phyloP scores from a whole-genome alignment of 2,888 invertebrate genomes.

The Chymomyza fuscimana region DNA sequence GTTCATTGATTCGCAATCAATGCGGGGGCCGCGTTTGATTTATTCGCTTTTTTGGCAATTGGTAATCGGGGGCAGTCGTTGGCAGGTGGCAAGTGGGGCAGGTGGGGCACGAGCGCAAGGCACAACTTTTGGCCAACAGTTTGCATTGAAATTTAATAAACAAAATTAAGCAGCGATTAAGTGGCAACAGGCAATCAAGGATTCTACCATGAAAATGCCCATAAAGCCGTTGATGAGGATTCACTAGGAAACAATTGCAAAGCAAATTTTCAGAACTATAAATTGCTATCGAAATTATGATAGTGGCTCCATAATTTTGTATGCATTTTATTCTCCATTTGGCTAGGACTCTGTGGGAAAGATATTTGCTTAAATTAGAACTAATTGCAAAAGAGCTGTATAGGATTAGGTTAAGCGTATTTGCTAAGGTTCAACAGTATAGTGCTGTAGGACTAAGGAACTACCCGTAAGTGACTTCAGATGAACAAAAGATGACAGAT shows the following conservation, averaged over 20 bases:
- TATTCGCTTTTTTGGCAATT: conserved; percentile 22
- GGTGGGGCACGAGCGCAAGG: conserved; percentile 24
- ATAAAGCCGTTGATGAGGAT: neutral
- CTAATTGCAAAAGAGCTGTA: too few relatives aligned
- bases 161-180: conserved; percentile 30
- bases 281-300: neutral
- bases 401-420: too few relatives aligned
- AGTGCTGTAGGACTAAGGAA: too few relatives aligned
- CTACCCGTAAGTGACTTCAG: too few relatives aligned
- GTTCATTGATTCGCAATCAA: conserved; percentile 59
- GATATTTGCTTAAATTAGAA: too few relatives aligned
- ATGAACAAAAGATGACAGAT: too few relatives aligned
- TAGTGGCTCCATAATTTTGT: neutral
- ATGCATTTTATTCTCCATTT: neutral
- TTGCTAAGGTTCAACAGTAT: too few relatives aligned
- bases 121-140: conserved; percentile 18
- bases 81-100: neutral
- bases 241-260: neutral
- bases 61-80: neutral
- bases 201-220: neutral
- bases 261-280: neutral
- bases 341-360: neutral
- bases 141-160: conserved; percentile 28
- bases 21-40: conserved; percentile 47
- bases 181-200: neutral